phyloP scores from a whole-genome alignment of 2,113 vertebrate species.

The Platanista minor region DNA sequence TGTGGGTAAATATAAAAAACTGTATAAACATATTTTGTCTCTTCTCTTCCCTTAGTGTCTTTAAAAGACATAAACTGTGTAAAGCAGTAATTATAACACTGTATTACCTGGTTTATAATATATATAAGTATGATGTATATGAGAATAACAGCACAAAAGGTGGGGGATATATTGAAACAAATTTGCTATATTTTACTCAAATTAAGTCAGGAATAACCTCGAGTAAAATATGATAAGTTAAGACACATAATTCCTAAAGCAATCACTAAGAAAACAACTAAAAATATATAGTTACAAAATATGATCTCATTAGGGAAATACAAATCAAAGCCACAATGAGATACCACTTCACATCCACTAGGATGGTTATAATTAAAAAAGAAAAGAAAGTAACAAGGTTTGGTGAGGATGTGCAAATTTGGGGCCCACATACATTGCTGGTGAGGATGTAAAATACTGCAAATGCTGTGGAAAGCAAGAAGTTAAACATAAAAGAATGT shows the following conservation, averaged over 20 bases:
- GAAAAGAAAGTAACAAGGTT: neutral
- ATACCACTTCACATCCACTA: neutral
- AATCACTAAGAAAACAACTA: neutral
- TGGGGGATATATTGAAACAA: neutral
- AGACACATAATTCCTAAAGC: neutral
- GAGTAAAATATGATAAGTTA: conserved; percentile 4
- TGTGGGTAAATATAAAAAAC: neutral
- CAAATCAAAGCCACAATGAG: neutral
- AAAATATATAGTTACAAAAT: neutral
- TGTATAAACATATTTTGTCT: neutral
- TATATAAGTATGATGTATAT: neutral
- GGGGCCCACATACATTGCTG: neutral
- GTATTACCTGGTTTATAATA: neutral
- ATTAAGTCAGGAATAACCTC: neutral
- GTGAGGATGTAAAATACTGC: neutral
- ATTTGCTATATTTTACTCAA: neutral
- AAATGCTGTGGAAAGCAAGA: neutral
- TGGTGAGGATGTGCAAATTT: neutral
- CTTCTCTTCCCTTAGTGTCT: neutral
- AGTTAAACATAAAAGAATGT: neutral
- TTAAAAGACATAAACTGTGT: neutral
- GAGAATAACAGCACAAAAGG: neutral
- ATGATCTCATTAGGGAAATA: neutral
- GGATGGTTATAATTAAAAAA: neutral
- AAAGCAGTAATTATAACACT: neutral